Base-by-base conservation (phyloP, 1,140 invertebrate genomes). In the Pogonomyrmex barbatus region DNA sequence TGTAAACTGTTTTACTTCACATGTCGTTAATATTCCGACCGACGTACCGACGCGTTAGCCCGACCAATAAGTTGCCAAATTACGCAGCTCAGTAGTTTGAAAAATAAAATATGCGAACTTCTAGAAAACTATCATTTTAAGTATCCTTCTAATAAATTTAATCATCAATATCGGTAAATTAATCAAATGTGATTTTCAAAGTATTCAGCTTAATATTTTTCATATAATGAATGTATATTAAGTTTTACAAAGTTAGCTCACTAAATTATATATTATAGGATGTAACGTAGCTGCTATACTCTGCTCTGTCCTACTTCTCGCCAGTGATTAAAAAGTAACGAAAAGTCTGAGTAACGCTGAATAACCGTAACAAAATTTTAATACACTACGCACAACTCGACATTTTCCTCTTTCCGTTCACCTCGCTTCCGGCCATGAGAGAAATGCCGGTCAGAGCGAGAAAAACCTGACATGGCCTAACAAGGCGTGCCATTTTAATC, bases 11-110 rank as follows among this genome's bases (percentile, higher is more conserved):
- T 85, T 87, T 58, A 73, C 86, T 85, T 68, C 81, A 33, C 86
- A 60, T 77, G 86, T 70, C 71, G 73, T 87, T 87, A 85, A 87
- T 87, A 87, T 85, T 87, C 71, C 86, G n/a, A 76, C 81, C 58
- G 79, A 52, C 60, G 78, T 82, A 52, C 79, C 54, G 79, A 83
- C 79, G 45, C 54, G 79, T 36, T 45, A 56, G 50, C 60, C 4
- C 60, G 47, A 47, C 82, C 36, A 85, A 47, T 81, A 86, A 89
- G 73, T 89, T 81, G 63, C 47, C 58, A 60, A 79, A 89, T 88
- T 86, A 73, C 24, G n/a, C 9, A 42, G 45, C 14, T 24, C 68
- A 71, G 52, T 56, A 47, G 50, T 84, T 33, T 3, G 73, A 45
- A 73, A 45, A 73, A 79, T 36, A 62, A 88, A 75, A 75, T 56